These are phyloP conservation scores for Pammene fasciana DNA, from an alignment of 2,888 invertebrate species.

Conservation along the genomic window DNA sequence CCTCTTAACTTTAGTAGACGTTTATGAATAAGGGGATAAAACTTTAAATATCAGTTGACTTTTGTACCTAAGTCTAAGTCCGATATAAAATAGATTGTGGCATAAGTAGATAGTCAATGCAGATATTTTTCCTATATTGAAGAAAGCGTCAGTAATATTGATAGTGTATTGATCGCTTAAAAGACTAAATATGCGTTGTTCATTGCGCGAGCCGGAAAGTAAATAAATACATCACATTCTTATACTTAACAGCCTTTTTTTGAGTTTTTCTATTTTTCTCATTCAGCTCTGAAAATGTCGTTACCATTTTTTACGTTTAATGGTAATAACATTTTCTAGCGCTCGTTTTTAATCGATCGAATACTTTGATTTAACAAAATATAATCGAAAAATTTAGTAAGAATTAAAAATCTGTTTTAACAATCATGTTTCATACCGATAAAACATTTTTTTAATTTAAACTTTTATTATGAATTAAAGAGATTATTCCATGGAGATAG, in stretches of 20 bases:
- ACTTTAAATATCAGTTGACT: no score
- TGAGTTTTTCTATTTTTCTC: constrained; percentile 62
- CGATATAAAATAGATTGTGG: no score
- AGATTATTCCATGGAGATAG: constrained; percentile 6
- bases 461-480: no score
- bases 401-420: constrained; percentile 7
- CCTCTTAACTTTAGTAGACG: no score
- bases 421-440: background rate
- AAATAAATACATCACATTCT: constrained; percentile 73
- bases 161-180: background rate
- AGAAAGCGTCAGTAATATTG: background rate
- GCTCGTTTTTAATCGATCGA: constrained; percentile 23
- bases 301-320: constrained; percentile 7
- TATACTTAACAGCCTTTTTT: constrained; percentile 76
- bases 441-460: background rate
- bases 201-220: constrained; percentile 70
- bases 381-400: constrained; percentile 12
- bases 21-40: no score
- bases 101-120: no score
- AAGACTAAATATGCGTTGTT: constrained; percentile 51
- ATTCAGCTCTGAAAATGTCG: constrained; percentile 43
- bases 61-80: no score
- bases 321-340: constrained; percentile 25
- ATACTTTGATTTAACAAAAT: constrained; percentile 26
- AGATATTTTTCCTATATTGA: no score